These are phyloP conservation scores for Agriotes lineatus DNA, from an alignment of 2,888 invertebrate genomes.

Conservation along the genomic window DNA sequence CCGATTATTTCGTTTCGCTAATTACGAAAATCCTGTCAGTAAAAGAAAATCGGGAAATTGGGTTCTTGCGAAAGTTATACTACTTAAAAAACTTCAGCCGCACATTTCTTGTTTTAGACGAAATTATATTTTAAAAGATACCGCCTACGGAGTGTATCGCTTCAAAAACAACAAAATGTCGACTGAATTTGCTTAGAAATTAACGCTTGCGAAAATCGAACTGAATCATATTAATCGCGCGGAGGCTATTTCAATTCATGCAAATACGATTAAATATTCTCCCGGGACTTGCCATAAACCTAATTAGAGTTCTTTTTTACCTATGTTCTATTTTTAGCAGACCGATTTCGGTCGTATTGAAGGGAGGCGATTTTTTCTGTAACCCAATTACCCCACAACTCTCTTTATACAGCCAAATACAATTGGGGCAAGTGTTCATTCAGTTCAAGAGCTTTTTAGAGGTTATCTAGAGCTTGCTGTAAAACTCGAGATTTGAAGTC, in stretches of 20 bases:
- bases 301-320: conserved; percentile 10
- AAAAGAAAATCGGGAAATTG: too few relatives aligned
- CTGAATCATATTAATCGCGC: not conserved
- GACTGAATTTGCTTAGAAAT: not conserved
- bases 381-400: conserved; percentile 12
- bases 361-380: conserved; percentile 8
- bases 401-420: conserved; percentile 14
- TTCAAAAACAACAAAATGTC: not conserved
- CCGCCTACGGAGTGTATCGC: not conserved
- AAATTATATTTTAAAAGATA: not conserved
- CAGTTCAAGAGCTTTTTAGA: conserved; percentile 7
- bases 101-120: too few relatives aligned
- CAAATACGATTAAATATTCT: conserved; percentile 1
- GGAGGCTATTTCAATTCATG: not conserved
- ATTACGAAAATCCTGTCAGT: too few relatives aligned
- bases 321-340: not conserved
- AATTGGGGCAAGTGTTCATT: conserved; percentile 16
- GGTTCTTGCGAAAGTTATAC: not conserved
- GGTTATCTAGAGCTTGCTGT: not conserved
- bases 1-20: too few relatives aligned
- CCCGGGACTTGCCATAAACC: not conserved
- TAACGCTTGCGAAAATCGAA: not conserved
- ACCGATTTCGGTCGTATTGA: not conserved
- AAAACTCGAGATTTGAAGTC: not conserved
- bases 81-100: not conserved